Conservation (phyloP, 2,113 vertebrate species). For the Chascanopsetta lugubris region DNA sequence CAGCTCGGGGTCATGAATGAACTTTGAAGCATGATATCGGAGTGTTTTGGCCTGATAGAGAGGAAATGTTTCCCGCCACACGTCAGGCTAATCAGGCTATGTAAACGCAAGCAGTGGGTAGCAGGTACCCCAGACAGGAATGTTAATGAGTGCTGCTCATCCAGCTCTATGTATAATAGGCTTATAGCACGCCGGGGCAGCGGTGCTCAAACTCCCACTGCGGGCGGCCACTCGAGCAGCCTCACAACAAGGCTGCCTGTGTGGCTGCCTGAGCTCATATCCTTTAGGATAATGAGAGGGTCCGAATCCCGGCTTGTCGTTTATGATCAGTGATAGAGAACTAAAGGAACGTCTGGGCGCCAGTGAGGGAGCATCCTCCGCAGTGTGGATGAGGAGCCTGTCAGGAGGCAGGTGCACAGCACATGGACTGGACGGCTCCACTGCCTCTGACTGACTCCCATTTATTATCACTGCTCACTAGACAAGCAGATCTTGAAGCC, state of each 20-base stretch:
- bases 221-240: constrained; percentile 39
- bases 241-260: constrained; percentile 43
- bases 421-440: constrained; percentile 45
- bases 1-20: constrained; percentile 5
- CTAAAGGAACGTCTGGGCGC: not conserved
- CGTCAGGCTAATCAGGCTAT: constrained; percentile 52
- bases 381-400: not conserved
- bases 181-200: constrained; percentile 62
- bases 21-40: constrained; percentile 10
- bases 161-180: constrained; percentile 71
- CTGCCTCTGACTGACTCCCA: constrained; percentile 49
- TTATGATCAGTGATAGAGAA: not conserved
- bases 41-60: not conserved
- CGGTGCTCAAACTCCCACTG: constrained; percentile 46
- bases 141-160: constrained; percentile 72
- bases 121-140: constrained; percentile 75
- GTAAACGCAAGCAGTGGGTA: constrained; percentile 61
- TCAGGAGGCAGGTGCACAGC: constrained; percentile 50
- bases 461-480: constrained; percentile 50
- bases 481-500: constrained; percentile 30
- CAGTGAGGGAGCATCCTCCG: constrained; percentile 19
- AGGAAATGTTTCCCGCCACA: constrained; percentile 34
- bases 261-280: constrained; percentile 35
- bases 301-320: not conserved
- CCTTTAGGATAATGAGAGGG: constrained; percentile 3